Conservation (phyloP, 2,113 vertebrate species). For the Alosa alosa region DNA sequence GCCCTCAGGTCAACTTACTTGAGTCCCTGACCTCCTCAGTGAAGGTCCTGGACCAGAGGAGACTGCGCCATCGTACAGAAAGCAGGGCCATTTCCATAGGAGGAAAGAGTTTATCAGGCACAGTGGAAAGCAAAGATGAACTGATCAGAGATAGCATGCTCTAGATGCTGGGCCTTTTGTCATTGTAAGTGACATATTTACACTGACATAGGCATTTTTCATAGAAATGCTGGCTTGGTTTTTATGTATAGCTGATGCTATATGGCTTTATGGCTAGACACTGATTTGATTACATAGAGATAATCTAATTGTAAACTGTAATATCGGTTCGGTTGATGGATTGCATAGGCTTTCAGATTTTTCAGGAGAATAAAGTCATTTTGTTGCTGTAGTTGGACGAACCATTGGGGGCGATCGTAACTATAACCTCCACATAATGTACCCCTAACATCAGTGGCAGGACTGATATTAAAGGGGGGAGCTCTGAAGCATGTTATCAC, state of each 20-base stretch:
- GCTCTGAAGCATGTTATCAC: background rate
- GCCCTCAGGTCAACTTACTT: background rate
- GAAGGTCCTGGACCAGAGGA: background rate
- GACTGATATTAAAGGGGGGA: background rate
- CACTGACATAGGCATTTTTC: conserved; percentile 12
- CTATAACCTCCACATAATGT: background rate
- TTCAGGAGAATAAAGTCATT: conserved; percentile 14
- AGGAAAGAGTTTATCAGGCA: background rate
- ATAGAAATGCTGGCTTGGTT: background rate
- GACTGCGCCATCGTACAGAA: background rate
- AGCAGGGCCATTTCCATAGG: background rate
- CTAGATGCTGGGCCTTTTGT: background rate
- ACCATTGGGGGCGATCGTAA: background rate
- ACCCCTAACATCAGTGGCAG: background rate
- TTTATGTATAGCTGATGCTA: background rate
- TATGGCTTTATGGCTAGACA: background rate
- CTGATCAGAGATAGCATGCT: background rate
- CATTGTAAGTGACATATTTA: conserved; percentile 20
- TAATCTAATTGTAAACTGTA: conserved; percentile 6
- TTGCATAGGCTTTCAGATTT: conserved; percentile 7
- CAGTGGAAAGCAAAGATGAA: background rate
- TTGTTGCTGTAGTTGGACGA: background rate
- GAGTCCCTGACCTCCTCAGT: background rate
- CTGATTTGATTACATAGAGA: conserved; percentile 12
- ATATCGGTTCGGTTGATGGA: conserved; percentile 16